Conservation (phyloP, 2,888 invertebrate genomes). For the Mystacides longicornis region DNA sequence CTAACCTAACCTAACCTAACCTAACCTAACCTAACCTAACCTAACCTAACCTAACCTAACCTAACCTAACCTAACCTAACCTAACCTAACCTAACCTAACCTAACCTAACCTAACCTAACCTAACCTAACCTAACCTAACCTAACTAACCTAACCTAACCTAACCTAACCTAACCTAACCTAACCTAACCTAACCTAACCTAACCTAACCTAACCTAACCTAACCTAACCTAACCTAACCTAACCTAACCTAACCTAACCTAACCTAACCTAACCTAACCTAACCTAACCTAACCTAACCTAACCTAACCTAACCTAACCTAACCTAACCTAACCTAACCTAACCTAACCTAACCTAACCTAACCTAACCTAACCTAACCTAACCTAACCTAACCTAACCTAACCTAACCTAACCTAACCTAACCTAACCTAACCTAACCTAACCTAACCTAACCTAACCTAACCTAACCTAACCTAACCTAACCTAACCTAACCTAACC, state of each 20-base stretch:
- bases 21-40: slow-evolving; percentile 10
- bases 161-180: slow-evolving; percentile 15
- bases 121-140: slow-evolving; percentile 10
- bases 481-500: slow-evolving; percentile 7
- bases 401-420: slow-evolving; percentile 12
- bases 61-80: slow-evolving; percentile 8
- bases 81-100: slow-evolving; percentile 8
- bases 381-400: slow-evolving; percentile 11
- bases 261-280: slow-evolving; percentile 13
- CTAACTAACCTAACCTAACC: slow-evolving; percentile 6
- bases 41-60: slow-evolving; percentile 9
- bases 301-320: slow-evolving; percentile 15
- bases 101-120: slow-evolving; percentile 5
- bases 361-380: slow-evolving; percentile 4
- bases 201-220: slow-evolving; percentile 16
- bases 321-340: slow-evolving; percentile 16
- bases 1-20: slow-evolving; percentile 10
- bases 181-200: slow-evolving; percentile 15
- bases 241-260: slow-evolving; percentile 14
- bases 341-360: slow-evolving; percentile 11
- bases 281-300: slow-evolving; percentile 15
- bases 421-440: slow-evolving; percentile 11
- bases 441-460: slow-evolving; percentile 9
- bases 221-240: slow-evolving; percentile 15
- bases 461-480: slow-evolving; percentile 12